A percentile compares a stretch with the other conserved stretches of the same genome.
phyloP scores from a whole-genome alignment of 2,888 invertebrate genomes.

The Laothoe populi region DNA sequence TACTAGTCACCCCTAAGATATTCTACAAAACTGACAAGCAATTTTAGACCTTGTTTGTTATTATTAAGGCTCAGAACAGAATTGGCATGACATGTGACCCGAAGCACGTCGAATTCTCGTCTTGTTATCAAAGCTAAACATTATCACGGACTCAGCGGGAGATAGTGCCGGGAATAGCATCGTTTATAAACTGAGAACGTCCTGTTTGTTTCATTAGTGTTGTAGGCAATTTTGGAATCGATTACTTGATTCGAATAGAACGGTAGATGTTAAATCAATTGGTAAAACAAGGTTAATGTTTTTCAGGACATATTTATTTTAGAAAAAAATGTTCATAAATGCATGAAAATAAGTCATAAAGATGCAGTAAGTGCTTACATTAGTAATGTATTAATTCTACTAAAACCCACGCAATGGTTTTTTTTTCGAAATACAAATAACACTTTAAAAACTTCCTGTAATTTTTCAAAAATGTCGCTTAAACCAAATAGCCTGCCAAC shows the following conservation, averaged over 20 bases:
- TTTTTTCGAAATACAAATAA: no score
- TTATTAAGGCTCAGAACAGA: not conserved
- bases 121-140: conserved; percentile 21
- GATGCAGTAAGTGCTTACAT: no score
- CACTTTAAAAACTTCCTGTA: no score
- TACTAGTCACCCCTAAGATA: conserved; percentile 15
- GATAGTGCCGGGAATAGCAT: conserved; percentile 41
- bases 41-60: not conserved
- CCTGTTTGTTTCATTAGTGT: conserved; percentile 31
- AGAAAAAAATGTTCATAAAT: no score
- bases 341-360: no score
- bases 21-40: not conserved
- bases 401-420: no score
- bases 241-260: not conserved
- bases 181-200: conserved; percentile 29
- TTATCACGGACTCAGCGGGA: conserved; percentile 41
- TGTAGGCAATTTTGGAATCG: conserved; percentile 1
- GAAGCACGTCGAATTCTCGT: conserved; percentile 18
- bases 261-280: not conserved
- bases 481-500: no score
- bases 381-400: no score
- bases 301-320: no score
- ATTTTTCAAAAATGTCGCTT: no score
- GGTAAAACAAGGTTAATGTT: no score
- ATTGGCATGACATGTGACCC: not conserved